These are phyloP conservation scores for Mola mola DNA, from an alignment of 2,113 vertebrate genomes.

Conservation along the genomic window DNA sequence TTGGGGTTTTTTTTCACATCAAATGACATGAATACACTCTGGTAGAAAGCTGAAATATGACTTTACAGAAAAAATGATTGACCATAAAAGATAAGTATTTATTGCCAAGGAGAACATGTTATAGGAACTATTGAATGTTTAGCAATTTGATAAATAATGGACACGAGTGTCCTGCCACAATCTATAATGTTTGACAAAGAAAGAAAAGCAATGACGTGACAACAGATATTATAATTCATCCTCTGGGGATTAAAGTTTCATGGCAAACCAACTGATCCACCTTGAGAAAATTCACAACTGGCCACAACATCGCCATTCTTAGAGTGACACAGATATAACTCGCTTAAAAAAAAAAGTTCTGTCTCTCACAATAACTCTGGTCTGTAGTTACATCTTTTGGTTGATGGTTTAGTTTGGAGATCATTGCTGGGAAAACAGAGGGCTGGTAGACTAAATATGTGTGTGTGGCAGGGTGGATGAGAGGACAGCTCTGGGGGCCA, in stretches of 20 bases:
- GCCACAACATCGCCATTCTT: conserved; percentile 2
- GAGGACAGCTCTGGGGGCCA: conserved; percentile 59
- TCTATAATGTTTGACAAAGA: no score
- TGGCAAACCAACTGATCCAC: background rate
- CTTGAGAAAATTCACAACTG: conserved; percentile 28
- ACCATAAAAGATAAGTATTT: no score
- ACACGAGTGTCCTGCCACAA: background rate
- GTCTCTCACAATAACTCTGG: conserved; percentile 43
- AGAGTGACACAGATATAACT: background rate
- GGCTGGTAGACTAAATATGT: conserved; percentile 15
- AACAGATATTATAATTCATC: background rate
- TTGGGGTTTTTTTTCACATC: no score
- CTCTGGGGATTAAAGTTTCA: background rate
- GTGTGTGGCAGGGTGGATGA: conserved; percentile 54
- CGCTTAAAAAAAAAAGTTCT: conserved; percentile 14
- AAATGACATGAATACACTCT: no score
- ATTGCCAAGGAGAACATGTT: no score
- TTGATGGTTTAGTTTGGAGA: conserved; percentile 50
- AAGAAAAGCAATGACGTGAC: no score
- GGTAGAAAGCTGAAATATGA: no score
- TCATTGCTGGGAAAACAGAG: conserved; percentile 65
- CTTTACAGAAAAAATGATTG: no score
- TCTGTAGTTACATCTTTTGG: conserved; percentile 30
- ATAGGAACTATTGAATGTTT: no score
- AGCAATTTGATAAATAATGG: background rate